phyloP scores from a whole-genome alignment of 2,888 invertebrate genomes.

The Xiphydria camelus region DNA sequence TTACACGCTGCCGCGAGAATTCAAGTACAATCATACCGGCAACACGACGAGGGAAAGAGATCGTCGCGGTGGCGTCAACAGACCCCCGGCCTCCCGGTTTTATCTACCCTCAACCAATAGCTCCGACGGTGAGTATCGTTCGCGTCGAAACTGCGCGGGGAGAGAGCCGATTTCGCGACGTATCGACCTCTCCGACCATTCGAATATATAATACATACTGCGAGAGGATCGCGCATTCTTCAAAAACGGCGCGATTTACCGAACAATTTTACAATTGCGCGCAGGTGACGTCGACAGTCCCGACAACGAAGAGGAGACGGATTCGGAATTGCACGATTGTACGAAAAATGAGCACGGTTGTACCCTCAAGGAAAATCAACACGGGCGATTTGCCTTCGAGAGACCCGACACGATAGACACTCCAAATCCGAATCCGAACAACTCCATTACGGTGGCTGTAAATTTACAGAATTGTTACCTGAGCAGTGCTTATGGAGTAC shows the following conservation, averaged over 20 bases:
- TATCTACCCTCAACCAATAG: conserved; percentile 82
- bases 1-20: conserved; percentile 83
- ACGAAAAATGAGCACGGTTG: conserved; percentile 29
- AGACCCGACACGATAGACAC: conserved; percentile 29
- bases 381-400: conserved; percentile 37
- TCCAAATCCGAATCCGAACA: conserved; percentile 29
- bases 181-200: too few relatives aligned
- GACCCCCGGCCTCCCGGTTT: conserved; percentile 58
- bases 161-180: too few relatives aligned
- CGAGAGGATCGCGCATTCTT: background rate
- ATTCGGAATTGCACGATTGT: conserved; percentile 46
- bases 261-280: too few relatives aligned
- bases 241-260: background rate
- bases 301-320: conserved; percentile 68
- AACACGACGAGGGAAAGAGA: conserved; percentile 56
- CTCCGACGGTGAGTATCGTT: conserved; percentile 76
- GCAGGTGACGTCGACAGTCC: conserved; percentile 81
- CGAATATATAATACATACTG: background rate
- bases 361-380: conserved; percentile 25
- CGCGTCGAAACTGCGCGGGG: too few relatives aligned
- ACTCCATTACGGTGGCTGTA: conserved; percentile 23
- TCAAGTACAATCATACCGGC: conserved; percentile 67
- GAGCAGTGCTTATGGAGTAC: conserved; percentile 42
- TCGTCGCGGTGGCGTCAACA: conserved; percentile 65
- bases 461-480: conserved; percentile 37